A percentile compares a stretch with the other conserved stretches of the same genome.
Conservation (phyloP, 2,797 vertebrate species). For the Numenius phaeopus region DNA sequence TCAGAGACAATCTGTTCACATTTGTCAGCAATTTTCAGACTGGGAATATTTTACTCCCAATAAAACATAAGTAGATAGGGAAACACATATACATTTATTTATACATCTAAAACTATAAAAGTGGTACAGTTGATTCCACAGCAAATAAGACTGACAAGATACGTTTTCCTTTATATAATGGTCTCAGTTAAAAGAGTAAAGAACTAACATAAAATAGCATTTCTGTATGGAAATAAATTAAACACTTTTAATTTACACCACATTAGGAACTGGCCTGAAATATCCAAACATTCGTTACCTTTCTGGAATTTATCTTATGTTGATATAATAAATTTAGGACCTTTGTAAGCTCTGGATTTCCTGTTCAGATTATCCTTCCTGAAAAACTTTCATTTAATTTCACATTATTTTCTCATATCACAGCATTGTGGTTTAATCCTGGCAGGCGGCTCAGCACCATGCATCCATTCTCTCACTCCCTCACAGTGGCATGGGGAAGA, state of each 20-base stretch:
- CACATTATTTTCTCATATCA: neutral
- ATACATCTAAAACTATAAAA: neutral
- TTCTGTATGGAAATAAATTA: neutral
- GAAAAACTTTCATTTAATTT: neutral
- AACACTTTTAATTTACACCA: neutral
- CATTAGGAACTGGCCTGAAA: neutral
- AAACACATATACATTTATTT: neutral
- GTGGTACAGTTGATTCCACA: neutral
- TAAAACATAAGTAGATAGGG: neutral
- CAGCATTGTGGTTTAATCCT: neutral
- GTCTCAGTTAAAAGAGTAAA: neutral
- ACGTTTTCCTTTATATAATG: neutral
- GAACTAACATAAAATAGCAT: neutral
- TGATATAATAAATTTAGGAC: neutral
- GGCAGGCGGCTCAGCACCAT: neutral
- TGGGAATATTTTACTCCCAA: neutral
- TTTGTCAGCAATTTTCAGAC: slow-evolving; percentile 38
- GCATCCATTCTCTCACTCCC: neutral
- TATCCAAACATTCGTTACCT: neutral
- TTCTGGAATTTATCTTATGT: neutral
- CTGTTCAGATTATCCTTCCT: neutral
- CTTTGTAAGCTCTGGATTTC: neutral
- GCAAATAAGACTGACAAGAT: neutral
- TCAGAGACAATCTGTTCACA: slow-evolving; percentile 24
- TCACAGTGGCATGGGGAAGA: fast-evolving